Conservation (phyloP, 2,797 vertebrate genomes). For the Gambelia wislizenii region DNA sequence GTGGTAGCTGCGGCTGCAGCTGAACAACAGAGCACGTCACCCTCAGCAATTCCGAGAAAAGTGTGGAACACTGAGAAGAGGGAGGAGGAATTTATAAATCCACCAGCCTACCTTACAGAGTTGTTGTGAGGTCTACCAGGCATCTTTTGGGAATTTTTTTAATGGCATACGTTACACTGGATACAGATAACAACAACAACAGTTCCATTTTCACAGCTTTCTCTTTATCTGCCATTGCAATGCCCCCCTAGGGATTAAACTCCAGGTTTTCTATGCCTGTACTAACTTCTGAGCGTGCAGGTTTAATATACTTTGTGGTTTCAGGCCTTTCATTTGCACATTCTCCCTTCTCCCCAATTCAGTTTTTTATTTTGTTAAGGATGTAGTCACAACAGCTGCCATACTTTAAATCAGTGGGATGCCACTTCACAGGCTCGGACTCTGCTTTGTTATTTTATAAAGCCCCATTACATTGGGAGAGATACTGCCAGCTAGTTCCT, state of each 20-base stretch:
- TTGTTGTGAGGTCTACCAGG: too few species aligned
- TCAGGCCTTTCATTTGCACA: neutral
- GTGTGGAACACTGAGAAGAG: too few species aligned
- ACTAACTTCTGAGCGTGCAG: neutral
- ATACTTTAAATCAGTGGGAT: neutral
- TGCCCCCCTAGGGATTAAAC: neutral
- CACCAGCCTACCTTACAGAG: too few species aligned
- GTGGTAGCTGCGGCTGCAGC: too few species aligned
- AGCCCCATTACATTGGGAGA: neutral
- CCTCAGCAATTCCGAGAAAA: too few species aligned
- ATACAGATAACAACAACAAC: too few species aligned
- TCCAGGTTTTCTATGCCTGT: neutral
- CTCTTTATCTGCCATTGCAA: neutral
- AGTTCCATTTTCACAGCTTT: neutral
- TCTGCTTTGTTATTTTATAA: neutral
- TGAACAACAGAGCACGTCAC: too few species aligned
- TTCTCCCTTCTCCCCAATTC: neutral
- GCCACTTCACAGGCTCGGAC: too few species aligned
- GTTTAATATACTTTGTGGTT: neutral
- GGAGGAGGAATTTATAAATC: too few species aligned
- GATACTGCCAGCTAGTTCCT: neutral
- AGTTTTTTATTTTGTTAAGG: neutral
- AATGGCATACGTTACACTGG: too few species aligned
- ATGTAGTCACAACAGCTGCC: neutral
- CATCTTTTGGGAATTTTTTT: too few species aligned